phyloP scores from a whole-genome alignment of 1,140 invertebrate species.

The Temnothorax longispinosus region DNA sequence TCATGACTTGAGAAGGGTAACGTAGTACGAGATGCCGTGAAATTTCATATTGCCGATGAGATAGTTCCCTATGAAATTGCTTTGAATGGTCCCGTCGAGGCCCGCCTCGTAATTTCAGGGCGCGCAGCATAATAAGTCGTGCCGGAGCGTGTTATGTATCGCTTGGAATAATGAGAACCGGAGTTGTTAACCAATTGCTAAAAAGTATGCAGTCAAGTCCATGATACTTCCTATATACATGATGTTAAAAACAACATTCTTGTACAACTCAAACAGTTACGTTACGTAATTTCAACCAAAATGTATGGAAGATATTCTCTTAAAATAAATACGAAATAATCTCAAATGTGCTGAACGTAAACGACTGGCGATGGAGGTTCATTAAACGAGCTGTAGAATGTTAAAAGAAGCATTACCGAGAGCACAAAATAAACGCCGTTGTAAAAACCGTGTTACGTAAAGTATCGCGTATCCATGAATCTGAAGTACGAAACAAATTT shows the following conservation, averaged over 20 bases:
- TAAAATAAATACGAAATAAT: background rate
- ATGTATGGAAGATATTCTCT: background rate
- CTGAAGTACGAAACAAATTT: conserved; percentile 65
- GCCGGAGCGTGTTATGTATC: conserved; percentile 38
- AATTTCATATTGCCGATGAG: conserved; percentile 54
- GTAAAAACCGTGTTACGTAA: conserved; percentile 28
- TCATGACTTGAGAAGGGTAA: conserved; percentile 38
- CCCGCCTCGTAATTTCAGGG: conserved; percentile 59
- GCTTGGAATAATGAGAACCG: conserved; percentile 38
- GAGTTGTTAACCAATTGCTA: conserved; percentile 20
- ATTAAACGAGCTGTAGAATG: conserved; percentile 24
- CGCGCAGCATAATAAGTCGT: conserved; percentile 50
- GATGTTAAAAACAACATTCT: background rate
- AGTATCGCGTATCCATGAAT: conserved; percentile 61
- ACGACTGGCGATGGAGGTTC: background rate
- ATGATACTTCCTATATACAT: background rate
- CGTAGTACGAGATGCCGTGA: conserved; percentile 43
- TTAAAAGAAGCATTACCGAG: background rate
- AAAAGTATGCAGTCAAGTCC: background rate
- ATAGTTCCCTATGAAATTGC: conserved; percentile 60
- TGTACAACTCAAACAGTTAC: background rate
- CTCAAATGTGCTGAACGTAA: background rate
- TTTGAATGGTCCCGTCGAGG: conserved; percentile 58
- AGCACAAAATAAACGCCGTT: background rate
- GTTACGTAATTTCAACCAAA: background rate